phyloP scores from a whole-genome alignment of 2,888 invertebrate genomes.

The Thysanoteuthis rhombus region DNA sequence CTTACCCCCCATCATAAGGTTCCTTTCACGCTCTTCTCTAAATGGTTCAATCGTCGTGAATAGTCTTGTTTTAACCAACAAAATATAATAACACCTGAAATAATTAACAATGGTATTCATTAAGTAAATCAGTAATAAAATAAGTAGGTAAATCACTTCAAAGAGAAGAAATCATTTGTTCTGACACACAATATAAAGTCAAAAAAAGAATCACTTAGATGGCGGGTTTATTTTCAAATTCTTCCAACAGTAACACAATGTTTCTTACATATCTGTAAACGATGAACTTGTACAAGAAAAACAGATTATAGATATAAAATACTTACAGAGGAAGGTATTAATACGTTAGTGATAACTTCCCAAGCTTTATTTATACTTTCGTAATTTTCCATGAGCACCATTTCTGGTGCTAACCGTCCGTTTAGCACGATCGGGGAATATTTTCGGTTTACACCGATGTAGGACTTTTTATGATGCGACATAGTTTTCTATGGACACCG shows the following conservation, averaged over 20 bases:
- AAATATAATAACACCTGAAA: too few relatives aligned
- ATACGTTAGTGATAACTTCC: constrained; percentile 45
- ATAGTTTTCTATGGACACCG: too few relatives aligned
- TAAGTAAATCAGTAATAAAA: too few relatives aligned
- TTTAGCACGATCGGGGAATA: not conserved
- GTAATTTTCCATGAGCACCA: constrained; percentile 49
- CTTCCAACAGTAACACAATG: not conserved
- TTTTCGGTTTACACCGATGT: not conserved
- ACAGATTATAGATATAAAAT: not conserved
- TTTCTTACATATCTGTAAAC: not conserved
- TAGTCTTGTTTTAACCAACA: too few relatives aligned
- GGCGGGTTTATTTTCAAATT: not conserved
- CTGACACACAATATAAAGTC: too few relatives aligned
- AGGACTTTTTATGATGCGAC: not conserved
- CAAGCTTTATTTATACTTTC: constrained; percentile 49
- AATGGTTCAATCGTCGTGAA: too few relatives aligned
- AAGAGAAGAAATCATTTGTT: too few relatives aligned
- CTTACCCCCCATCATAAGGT: too few relatives aligned
- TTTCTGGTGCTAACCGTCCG: not conserved
- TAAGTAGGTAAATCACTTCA: too few relatives aligned
- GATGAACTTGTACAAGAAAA: not conserved
- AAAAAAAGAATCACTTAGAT: too few relatives aligned
- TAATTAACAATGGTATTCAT: too few relatives aligned
- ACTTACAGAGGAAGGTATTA: constrained; percentile 44
- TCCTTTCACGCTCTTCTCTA: too few relatives aligned